Evolutionary conservation across 2,113 vertebrate genomes (phyloP), one percentile per base, ranked within the genome.

Genomic region (Lamprotornis superbus): DNA sequence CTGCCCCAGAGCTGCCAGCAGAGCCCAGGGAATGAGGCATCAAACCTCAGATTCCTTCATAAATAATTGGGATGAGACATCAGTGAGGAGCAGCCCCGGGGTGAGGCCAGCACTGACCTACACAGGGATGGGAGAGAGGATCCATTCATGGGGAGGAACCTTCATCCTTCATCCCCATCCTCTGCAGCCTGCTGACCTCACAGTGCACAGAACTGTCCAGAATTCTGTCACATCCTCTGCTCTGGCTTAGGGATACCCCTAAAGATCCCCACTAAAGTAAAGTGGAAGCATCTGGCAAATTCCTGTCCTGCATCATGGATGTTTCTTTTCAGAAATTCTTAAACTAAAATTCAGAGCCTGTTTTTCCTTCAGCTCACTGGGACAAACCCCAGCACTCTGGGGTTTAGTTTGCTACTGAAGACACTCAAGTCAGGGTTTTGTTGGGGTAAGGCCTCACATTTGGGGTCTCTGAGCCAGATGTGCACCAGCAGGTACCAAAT

Each of bases 251-350:
- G 67, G 56, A 46, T 2, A 12, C 9, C 14, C 76, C 28, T 5
- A 18, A 42, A 68, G 30, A 47, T 24, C 57, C 57, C 17, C 49
- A 31, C 50, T 24, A 16, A 31, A 46, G 28, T 4, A 10, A 64
- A n/a, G n/a, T 2, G 3, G 77, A 35, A 64, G 46, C 46, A n/a
- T 33, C 81, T 70, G 73, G 60, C 68, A 53, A 39, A 74, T 64
- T 39, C 28, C 44, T 24, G 25, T 24, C 16, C n/a, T 35, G n/a
- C 17, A 23, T 35, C 3, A 0, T 0, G 4, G 16, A 33, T 15
- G 44, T 37, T 76, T 68, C 69, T 87, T 52, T 61, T 5, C 53
- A 71, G 67, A 46, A 50, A 68, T 40, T 35, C 14, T 44, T 77
- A 24, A 46, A 44, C 24, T 47, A 2, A 55, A 89, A 81, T 65